These are phyloP conservation scores for Rhysida immarginata DNA, from an alignment of 1,140 invertebrate species.

Conservation along the genomic window DNA sequence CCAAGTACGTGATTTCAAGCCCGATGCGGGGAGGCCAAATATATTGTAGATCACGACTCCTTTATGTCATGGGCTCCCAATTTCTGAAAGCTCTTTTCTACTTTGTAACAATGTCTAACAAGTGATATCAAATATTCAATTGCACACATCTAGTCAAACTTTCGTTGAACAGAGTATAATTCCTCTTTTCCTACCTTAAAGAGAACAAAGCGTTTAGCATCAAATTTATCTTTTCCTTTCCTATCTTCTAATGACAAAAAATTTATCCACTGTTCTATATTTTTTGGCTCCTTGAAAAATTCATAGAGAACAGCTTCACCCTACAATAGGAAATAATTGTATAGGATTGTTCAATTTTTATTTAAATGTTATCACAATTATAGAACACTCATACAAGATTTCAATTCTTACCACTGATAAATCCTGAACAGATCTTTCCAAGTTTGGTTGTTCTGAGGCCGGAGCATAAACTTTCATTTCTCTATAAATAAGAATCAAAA, in stretches of 20 bases:
- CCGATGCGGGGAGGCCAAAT: too few relatives aligned
- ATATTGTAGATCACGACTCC: too few relatives aligned
- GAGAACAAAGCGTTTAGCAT: slow-evolving; percentile 42
- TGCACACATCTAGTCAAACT: too few relatives aligned
- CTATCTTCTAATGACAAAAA: slow-evolving; percentile 72
- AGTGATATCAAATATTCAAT: too few relatives aligned
- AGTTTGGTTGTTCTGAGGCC: slow-evolving; percentile 39
- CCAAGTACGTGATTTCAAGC: too few relatives aligned
- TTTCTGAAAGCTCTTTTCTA: too few relatives aligned
- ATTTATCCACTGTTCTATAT: slow-evolving; percentile 52
- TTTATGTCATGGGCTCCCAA: too few relatives aligned
- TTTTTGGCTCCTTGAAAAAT: slow-evolving; percentile 50
- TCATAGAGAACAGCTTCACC: slow-evolving; percentile 45
- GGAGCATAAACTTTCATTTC: slow-evolving; percentile 43
- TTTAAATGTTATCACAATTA: neutral
- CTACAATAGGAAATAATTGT: neutral
- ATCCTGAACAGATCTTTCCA: slow-evolving; percentile 28
- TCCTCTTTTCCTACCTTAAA: slow-evolving; percentile 66
- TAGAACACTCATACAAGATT: neutral
- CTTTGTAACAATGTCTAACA: too few relatives aligned
- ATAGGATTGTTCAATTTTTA: neutral
- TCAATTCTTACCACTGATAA: neutral
- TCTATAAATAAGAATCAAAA: slow-evolving; percentile 18
- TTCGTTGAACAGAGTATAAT: too few relatives aligned
- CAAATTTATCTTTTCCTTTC: slow-evolving; percentile 69